Percentiles rank a stretch among this genome's conserved stretches.
These are phyloP conservation scores for Hemiprocne comata DNA, from an alignment of 2,113 vertebrate genomes.

Conservation along the genomic window DNA sequence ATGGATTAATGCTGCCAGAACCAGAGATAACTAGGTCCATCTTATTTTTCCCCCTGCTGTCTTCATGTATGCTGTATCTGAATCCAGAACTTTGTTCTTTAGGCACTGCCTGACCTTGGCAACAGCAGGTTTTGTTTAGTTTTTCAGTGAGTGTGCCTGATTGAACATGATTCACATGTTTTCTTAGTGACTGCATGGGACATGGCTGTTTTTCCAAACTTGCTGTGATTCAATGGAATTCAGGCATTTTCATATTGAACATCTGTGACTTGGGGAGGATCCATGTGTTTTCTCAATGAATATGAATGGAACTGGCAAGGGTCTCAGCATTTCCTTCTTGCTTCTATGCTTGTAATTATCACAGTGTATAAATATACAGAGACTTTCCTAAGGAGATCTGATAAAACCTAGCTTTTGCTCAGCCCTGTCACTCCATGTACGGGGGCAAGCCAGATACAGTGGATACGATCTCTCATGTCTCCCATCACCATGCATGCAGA, in stretches of 20 bases:
- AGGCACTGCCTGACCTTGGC: slow-evolving; percentile 21
- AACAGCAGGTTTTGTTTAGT: slow-evolving; percentile 71
- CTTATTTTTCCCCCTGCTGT: background rate
- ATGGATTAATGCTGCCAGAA: background rate
- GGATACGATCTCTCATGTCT: rapidly evolving
- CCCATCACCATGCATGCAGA: background rate
- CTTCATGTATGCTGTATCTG: background rate
- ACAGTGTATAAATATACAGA: slow-evolving; percentile 54
- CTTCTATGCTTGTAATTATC: slow-evolving; percentile 69
- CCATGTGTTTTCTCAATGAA: slow-evolving; percentile 77
- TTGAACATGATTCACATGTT: slow-evolving; percentile 72
- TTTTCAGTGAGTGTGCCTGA: slow-evolving; percentile 59
- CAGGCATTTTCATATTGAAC: slow-evolving; percentile 77
- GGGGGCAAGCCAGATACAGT: background rate
- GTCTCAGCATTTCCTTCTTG: slow-evolving; percentile 69
- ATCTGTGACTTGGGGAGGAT: slow-evolving; percentile 78
- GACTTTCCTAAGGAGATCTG: slow-evolving; percentile 9
- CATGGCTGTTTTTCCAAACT: slow-evolving; percentile 68
- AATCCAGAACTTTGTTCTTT: background rate
- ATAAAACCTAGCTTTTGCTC: slow-evolving; percentile 20
- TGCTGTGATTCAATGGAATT: slow-evolving; percentile 74
- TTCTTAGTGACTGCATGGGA: slow-evolving; percentile 65
- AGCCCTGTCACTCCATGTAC: background rate
- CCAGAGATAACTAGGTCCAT: background rate
- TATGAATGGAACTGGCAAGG: slow-evolving; percentile 74